A percentile compares a stretch with the other conserved stretches of the same genome.
phyloP scores from a whole-genome alignment of 2,888 invertebrate species.

The Chaitophorus viminalis region DNA sequence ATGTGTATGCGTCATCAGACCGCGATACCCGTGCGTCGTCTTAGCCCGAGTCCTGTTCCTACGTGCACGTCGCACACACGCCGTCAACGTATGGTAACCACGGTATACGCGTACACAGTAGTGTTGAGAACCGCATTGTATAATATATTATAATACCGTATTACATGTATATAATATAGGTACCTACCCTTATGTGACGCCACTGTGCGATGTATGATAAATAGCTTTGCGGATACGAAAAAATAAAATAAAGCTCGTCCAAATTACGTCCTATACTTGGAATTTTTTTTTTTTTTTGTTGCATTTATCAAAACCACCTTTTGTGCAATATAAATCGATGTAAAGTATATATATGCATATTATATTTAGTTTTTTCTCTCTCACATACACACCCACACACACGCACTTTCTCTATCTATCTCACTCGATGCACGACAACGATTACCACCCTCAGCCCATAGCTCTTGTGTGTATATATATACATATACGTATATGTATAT shows the following conservation, averaged over 20 bases:
- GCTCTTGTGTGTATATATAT: background rate
- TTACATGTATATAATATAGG: background rate
- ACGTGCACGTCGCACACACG: background rate
- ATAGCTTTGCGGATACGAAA: slow-evolving; percentile 18
- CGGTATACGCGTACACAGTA: background rate
- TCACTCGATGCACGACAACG: background rate
- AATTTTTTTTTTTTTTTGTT: slow-evolving; percentile 3
- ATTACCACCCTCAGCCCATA: background rate
- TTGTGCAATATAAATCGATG: background rate
- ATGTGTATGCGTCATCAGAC: too few relatives aligned
- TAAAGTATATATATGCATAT: background rate
- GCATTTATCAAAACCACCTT: background rate
- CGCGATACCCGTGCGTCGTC: background rate
- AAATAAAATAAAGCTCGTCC: slow-evolving; percentile 7
- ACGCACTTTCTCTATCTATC: background rate
- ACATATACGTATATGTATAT: too few relatives aligned
- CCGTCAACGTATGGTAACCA: background rate
- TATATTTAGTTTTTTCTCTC: background rate
- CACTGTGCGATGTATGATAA: background rate
- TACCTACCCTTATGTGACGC: background rate
- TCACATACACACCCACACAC: too few relatives aligned
- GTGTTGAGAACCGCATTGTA: background rate
- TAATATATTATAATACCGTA: background rate
- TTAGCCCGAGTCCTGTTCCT: background rate
- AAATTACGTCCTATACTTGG: slow-evolving; percentile 1